Evolutionary conservation across 2,113 vertebrate species (phyloP), one percentile per base, ranked within the genome.

Genomic region (Lutjanus erythropterus): DNA sequence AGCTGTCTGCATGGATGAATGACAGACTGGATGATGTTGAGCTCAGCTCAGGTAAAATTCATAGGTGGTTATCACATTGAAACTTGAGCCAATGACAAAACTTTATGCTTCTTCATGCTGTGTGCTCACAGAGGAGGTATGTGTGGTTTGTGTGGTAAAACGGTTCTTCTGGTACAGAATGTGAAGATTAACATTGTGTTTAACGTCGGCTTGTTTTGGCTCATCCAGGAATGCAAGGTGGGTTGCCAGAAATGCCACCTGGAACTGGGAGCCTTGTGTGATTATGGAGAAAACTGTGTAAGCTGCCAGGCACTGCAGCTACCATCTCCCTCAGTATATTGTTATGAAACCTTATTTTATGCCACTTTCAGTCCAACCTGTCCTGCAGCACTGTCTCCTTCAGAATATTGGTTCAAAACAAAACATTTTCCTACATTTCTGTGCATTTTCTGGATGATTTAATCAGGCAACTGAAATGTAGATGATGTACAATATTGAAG

Each of bases 211-310:
- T 73, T 71, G 65, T 83, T 85, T 86, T 83, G 73, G 71, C 64
- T 76, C 71, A 44, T 85, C 27, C 74, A 60, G 55, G 75, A 68
- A 53, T 42, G 64, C 50, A 59, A 16, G 33, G 59, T 73, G 50
- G 29, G 27, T 73, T 78, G 83, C 85, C 85, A 89, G 67, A 56
- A 85, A 84, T 53, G 50, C 67, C 83, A 88, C 70, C 80, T 91
- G 88, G 80, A 87, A 78, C 67, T 49, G 64, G 41, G 53, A 75
- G 67, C 29, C 67, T 60, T 39, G 31, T 82, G 65, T 77, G 85
- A 85, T 81, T 83, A 78, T 61, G 67, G 71, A 59, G 50, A 68
- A 79, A 77, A 27, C 33, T 35, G 64, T 39, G 41, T 69, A 59
- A 64, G 78, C 72, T 86, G 85, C 82, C 78, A 85, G 73, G 73